Evolutionary conservation across 1,140 invertebrate species (phyloP), one percentile per base, ranked within the genome.

Genomic region (Drosophila tsacasi): DNA sequence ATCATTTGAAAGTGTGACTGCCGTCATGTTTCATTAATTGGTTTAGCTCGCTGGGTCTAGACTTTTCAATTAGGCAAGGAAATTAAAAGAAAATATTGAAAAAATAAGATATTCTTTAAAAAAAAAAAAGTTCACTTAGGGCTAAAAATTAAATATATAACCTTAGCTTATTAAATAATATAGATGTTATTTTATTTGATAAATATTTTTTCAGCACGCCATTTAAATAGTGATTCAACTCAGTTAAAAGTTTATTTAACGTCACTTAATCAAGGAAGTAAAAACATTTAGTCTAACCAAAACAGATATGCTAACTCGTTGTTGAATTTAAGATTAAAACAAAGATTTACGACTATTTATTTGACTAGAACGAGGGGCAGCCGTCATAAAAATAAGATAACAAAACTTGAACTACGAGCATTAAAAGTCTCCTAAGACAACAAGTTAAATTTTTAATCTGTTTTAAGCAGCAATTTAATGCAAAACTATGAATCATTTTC

Each of bases 401-500:
- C 54, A 59, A 64, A 59, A 60, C 55, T 59, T 30, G 54, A 61
- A 61, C 54, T 40, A 32, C 19, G 5, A 17, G 19, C 35, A 27
- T 15, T 17, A 3, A 63, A n/a, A 13, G n/a, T 40, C 21, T 30
- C 17, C 25, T 9, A 19, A 21, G 7, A 8, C 39, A 65, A 65
- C 37, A 21, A 15, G 37, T 60, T 59, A 10, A 30, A 44, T 65
- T 42, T 61, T 42, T 2, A 9, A 12, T 30, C 25, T 13, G 25
- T 32, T 64, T 65, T 32, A 40, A 32, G 9, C 57, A 32, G 40
- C 19, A 21, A 35, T 35, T 64, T 44, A 32, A 63, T 44, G 39
- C 30, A 44, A 65, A 44, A 15, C n/a, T 2, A 19, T 65, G 63
- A 65, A 19, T 65, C 39, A 65, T 65, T 61, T 64, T 59, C 54